Base-by-base conservation (phyloP, 2,113 vertebrate species). In the Gila orcuttii region DNA sequence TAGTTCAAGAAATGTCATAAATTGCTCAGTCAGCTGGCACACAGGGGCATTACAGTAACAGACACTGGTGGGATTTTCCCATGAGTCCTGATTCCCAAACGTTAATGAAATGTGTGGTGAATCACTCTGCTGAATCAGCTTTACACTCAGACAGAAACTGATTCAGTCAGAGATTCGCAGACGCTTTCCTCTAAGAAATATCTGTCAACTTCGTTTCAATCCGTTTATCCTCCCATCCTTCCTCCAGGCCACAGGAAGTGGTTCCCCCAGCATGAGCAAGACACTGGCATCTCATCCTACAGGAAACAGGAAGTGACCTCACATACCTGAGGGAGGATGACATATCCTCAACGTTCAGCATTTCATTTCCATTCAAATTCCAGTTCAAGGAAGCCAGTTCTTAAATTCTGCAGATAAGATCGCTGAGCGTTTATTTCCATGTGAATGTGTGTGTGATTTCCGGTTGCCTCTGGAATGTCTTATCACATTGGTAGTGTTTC, bases 251-350 rank as follows among this genome's bases (percentile, higher is more conserved):
- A 66, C 85, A 88, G 87, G 87, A 86, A 88, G 82, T 82, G 55
- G 74, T 23, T 60, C 15, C 76, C 66, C 50, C 76, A 85, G n/a
- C 73, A 13, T 15, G 86, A 90, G 85, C 86, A 36, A 91, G 89
- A 88, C 82, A 86, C 83, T 47, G 78, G 82, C 59, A 7, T 55
- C 84, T 91, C 90, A 88, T 93, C 89, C 86, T 86, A 45, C 89
- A 92, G 93, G 91, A 93, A 93, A 89, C 90, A 93, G 93, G 91
- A 93, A 92, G 89, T 75, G 87, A 85, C 89, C 79, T 88, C 60
- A 59, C 86, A 87, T 69, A 85, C 91, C 92, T 87, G 57, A 59
- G 64, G 50, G 64, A 57, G 31, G 33, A 59, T 82, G 79, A 36
- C 60, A 23, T 23, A 83, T 57, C 66, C 50, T 55, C 68, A 57